Evolutionary conservation across 2,113 vertebrate genomes (phyloP), one percentile per base, ranked within the genome.

Genomic region (Prunella fulvescens): DNA sequence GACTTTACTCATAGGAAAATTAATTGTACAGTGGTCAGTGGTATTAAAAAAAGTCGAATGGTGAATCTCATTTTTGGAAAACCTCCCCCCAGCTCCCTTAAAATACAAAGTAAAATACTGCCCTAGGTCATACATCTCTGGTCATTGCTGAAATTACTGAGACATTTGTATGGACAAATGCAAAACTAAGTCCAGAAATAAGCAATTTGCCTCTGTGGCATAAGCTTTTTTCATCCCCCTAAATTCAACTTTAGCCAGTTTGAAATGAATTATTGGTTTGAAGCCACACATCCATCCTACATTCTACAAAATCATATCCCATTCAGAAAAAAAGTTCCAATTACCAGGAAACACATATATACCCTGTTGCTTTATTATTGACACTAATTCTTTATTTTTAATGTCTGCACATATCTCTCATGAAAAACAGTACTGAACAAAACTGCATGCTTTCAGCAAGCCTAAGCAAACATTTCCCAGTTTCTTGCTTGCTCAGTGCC

Each of bases 81-180:
- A 62, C 35, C 7, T 16, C 2, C 5, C 12, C 8, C 10, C 2
- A 0, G 1, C 5, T 9, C 20, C 22, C 9, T 5, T 28, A 78
- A 50, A 33, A 3, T 3, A 5, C 8, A 50, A 44, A 37, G 7
- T 39, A n/a, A 74, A 90, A 77, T 35, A 61, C 15, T 66, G n/a
- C 9, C 22, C 31, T 11, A 39, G 6, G 12, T 54, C 33, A 44
- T 8, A 33, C 4, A 33, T 29, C 12, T 88, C 57, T 19, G 7
- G 7, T 14, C 3, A 14, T 42, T 69, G 58, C 28, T 60, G 25
- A 80, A 86, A 23, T 56, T 19, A 51, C 18, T 4, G 3, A 51
- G 19, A 28, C 5, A 44, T n/a, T 37, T 51, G 5, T 22, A 70
- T 4, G 70, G 18, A 47, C 4, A 60, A 76, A 80, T 9, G 7